Conservation (phyloP, 2,113 vertebrate genomes). For the Tonatia bakeri region DNA sequence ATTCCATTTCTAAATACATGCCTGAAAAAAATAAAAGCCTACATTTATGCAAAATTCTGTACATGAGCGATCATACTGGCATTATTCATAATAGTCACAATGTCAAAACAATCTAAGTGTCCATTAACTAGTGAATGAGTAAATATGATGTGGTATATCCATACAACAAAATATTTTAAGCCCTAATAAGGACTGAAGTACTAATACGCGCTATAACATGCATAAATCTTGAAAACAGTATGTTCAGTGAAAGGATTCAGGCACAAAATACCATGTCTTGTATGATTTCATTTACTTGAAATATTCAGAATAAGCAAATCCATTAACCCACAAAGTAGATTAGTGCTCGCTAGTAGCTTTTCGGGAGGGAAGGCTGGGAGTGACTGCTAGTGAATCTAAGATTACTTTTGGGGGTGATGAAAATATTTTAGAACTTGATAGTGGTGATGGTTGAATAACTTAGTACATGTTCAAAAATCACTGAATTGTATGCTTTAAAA, state of each 20-base stretch:
- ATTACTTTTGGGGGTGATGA: neutral
- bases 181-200: neutral
- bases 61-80: neutral
- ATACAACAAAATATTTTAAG: neutral
- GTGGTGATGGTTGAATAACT: neutral
- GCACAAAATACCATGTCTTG: neutral
- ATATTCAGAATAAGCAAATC: neutral
- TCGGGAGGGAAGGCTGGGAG: neutral
- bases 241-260: neutral
- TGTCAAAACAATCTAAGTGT: neutral
- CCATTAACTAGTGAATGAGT: neutral
- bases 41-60: neutral
- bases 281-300: neutral
- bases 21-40: neutral
- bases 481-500: neutral
- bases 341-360: neutral
- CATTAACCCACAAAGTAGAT: neutral
- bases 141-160: neutral
- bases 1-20: neutral
- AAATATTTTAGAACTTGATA: neutral
- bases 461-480: neutral
- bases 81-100: neutral
- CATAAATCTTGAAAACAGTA: neutral
- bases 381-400: neutral
- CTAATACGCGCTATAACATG: neutral